Conservation (phyloP, 2,797 vertebrate genomes). For the Sebastes glaucus region DNA sequence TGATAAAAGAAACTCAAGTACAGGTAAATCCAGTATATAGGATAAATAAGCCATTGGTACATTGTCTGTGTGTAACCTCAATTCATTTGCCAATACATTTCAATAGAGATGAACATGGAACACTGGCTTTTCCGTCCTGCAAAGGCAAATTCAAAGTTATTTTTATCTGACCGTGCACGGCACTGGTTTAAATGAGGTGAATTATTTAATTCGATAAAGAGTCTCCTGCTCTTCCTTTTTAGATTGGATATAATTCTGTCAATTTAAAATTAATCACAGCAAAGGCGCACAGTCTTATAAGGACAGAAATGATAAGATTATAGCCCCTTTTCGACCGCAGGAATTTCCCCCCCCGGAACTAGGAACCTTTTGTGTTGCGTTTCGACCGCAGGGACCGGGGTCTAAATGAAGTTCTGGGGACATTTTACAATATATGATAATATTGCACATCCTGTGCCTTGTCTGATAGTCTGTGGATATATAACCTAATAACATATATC, state of each 20-base stretch:
- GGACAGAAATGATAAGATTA: not conserved
- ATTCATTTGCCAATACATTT: not conserved
- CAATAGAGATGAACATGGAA: not conserved
- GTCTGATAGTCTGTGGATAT: too few species aligned
- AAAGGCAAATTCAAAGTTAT: not conserved
- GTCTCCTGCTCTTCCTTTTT: not conserved
- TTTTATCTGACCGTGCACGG: not conserved
- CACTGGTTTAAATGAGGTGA: not conserved
- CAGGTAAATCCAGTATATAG: not conserved
- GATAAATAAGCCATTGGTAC: not conserved
- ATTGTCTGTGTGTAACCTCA: not conserved
- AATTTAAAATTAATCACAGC: not conserved
- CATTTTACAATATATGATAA: rapidly evolving
- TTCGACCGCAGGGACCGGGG: too few species aligned
- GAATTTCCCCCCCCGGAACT: not conserved
- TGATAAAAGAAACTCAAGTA: not conserved
- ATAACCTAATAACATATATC: too few species aligned
- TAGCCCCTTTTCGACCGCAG: not conserved
- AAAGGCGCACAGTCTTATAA: not conserved
- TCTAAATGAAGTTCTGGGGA: not conserved
- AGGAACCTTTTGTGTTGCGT: not conserved
- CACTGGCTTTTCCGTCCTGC: not conserved
- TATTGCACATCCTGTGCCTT: too few species aligned
- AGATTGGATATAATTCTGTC: not conserved
- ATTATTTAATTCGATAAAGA: slow-evolving; percentile 13